Evolutionary conservation across 2,797 vertebrate genomes (phyloP).

Genomic region (Alexandromys oeconomus): DNA sequence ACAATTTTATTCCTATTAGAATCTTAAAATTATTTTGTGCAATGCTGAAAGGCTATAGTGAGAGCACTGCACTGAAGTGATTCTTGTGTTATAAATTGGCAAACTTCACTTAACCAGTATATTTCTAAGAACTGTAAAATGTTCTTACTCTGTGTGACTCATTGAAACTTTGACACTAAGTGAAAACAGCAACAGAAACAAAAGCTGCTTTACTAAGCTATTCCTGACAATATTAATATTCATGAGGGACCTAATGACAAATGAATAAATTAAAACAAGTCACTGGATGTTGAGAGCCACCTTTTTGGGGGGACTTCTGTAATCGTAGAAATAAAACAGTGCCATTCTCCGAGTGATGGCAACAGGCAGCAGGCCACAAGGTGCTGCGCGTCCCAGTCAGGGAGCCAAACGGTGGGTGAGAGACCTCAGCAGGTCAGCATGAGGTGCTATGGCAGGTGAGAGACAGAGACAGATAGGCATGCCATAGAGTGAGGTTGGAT

Average conservation of each 20-base stretch:
- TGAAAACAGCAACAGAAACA: not conserved
- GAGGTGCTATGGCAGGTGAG: no score
- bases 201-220: not conserved
- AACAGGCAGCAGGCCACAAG: no score
- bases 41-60: not conserved
- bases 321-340: no score
- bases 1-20: not conserved
- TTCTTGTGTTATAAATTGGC: not conserved
- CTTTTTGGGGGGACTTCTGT: no score
- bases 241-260: not conserved
- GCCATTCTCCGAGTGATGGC: no score
- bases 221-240: not conserved
- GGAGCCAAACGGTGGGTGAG: no score
- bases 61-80: not conserved
- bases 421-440: no score
- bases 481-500: no score
- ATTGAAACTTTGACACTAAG: not conserved
- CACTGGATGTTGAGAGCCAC: not conserved
- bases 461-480: no score
- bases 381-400: no score
- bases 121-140: not conserved
- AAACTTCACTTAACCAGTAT: not conserved
- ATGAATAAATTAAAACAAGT: not conserved
- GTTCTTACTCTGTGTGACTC: not conserved
- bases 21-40: not conserved